These are phyloP conservation scores for Sinocyclocheilus maitianheensis DNA, from an alignment of 2,113 vertebrate species.

Conservation along the genomic window DNA sequence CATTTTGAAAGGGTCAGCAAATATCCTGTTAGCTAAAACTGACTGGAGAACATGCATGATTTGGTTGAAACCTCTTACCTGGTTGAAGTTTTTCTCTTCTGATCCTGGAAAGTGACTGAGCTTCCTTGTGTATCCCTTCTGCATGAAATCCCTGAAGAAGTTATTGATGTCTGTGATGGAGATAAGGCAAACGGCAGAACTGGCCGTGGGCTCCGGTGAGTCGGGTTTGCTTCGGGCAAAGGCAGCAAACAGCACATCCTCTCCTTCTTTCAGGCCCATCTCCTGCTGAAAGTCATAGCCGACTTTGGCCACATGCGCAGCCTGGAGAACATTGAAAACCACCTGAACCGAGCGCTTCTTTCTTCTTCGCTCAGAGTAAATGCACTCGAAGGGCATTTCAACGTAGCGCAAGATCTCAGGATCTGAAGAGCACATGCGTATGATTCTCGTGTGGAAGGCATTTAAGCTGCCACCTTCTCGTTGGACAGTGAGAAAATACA, in stretches of 20 bases:
- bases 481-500: constrained; percentile 94
- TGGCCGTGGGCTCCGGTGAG: constrained; percentile 82
- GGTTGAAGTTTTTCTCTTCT: constrained; percentile 83
- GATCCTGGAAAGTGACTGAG: constrained; percentile 90
- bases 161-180: constrained; percentile 85
- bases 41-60: not conserved
- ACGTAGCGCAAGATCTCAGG: constrained; percentile 88
- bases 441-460: constrained; percentile 90
- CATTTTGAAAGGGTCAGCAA: constrained; percentile 6
- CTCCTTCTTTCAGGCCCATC: constrained; percentile 78
- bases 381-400: constrained; percentile 98
- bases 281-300: constrained; percentile 82
- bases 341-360: constrained; percentile 80
- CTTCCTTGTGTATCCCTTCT: constrained; percentile 85
- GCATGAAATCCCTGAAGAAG: constrained; percentile 88
- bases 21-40: not conserved
- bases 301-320: constrained; percentile 85
- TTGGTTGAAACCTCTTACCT: constrained; percentile 77
- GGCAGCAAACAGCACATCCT: constrained; percentile 89
- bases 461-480: constrained; percentile 80
- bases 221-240: constrained; percentile 89
- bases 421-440: constrained; percentile 90
- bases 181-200: constrained; percentile 88
- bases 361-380: constrained; percentile 87
- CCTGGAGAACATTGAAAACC: constrained; percentile 92